Base-by-base conservation (phyloP, 2,888 invertebrate species). In the Chouioia cunea region DNA sequence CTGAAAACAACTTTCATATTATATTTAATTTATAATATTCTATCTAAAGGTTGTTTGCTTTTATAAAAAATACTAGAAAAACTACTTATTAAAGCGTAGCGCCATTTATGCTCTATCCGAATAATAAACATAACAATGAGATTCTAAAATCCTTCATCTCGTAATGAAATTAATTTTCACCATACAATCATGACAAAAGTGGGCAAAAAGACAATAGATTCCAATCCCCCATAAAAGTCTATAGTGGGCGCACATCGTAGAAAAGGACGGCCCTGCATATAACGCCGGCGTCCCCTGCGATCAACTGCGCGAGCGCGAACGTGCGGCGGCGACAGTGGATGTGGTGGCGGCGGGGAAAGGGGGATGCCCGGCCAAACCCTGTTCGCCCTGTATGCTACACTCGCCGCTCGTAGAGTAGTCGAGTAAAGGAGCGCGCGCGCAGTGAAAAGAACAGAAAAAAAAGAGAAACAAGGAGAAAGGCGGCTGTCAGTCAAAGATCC, bases 281-380 rank as follows among this genome's bases (percentile, higher is more conserved):
- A 4, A 6, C 36, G 54, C 46, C 18, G 54, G 65, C 46, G 60
- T n/a, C 16, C 48, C n/a, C 15, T 6, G 16, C 8, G 18, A 20
- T 20, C 18, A 10, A 20, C 18, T 18, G 57, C 54, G 43, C 54
- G 23, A 15, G 56, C 47, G 54, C 47, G 27, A 27, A 27, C 27
- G 27, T 23, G 59, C 53, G n/a, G 57, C 59, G 63, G 57, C 62
- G 54, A 56, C 22, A 23, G 44, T 8, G 8, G 2, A 18, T 16
- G 46, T 16, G 6, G 46, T 47, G 60, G 65, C 63, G 73, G 70
- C 15, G 64, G 73, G 70, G 67, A 70, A 70, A 63, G 70, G 70
- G 67, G 66, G 64, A n/a, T 66, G 44, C 66, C 70, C 66, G 66
- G 54, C 70, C 65, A 73, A 72, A 72, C 54, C 68, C 66, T 52